Base-by-base conservation (phyloP, 2,888 invertebrate species). In the Amphipoea lucens region DNA sequence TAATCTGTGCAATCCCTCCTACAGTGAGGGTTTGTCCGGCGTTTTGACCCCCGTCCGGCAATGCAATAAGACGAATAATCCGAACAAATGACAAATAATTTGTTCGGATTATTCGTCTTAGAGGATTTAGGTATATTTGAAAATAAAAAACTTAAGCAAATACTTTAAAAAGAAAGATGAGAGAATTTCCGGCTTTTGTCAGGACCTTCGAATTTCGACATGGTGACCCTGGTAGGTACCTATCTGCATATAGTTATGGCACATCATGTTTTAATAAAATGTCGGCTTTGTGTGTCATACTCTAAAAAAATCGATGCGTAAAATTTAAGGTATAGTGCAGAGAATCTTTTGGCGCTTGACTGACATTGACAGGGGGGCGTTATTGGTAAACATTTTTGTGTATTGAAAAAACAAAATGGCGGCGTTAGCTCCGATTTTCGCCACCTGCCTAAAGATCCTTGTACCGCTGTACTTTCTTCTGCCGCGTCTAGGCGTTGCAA, bases 401-500 rank as follows among this genome's bases (percentile, higher is more conserved):
- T 17, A 12, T 36, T 36, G 4, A 54, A 54, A 23, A 69, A 36
- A 23, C 5, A 54, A 70, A 4, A 23, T 70, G 36, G 51, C 14
- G 1, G 51, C 14, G 12, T 23, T 23, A 69, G 36, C 20, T 23
- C 51, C 6, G 1, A 20, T 23, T 23, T 51, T 69, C 4, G 20
- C 23, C 36, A 4, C 23, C 23, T 14, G 2, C 6, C 5, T 14
- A 40, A 23, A 14, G 2, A 70, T 17, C 14, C 7, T 14, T 23
- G 1, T 17, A 40, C 40, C 40, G n/a, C 3, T n/a, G 17, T 51
- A 73, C 70, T 78, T 83, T 72, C 60, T 51, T 54, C 23, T 62
- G 85, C 65, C 90, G 67, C 74, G 77, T 92, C 91, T 92, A 84
- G 11, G 4, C 14, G 29, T 90, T 83, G 14, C 23, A 86, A 88